Evolutionary conservation across 2,888 invertebrate genomes (phyloP).

Genomic region (Athalia circularis): DNA sequence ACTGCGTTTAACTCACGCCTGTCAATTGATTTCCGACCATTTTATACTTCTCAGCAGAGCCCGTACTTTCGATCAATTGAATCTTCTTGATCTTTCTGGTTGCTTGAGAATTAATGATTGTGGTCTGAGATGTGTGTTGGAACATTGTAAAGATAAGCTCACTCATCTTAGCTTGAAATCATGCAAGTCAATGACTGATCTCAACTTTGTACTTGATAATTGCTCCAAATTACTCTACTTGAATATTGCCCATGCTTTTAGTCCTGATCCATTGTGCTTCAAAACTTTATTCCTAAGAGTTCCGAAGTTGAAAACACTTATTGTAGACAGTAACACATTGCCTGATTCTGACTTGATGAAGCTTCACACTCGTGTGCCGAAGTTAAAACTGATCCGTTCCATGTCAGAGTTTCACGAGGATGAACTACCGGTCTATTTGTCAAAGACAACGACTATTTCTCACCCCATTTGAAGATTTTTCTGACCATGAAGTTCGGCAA

Average conservation of each 20-base stretch:
- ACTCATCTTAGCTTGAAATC: conserved; percentile 37
- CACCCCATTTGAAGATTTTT: background rate
- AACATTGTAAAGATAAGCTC: conserved; percentile 34
- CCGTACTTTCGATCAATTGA: conserved; percentile 10
- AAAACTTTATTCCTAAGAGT: conserved; percentile 14
- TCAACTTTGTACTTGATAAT: conserved; percentile 29
- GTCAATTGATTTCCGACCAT: conserved; percentile 31
- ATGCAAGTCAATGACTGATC: conserved; percentile 39
- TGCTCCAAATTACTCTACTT: conserved; percentile 32
- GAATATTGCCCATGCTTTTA: conserved; percentile 33
- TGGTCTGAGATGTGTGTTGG: conserved; percentile 22
- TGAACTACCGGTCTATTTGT: conserved; percentile 15
- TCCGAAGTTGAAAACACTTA: conserved; percentile 22
- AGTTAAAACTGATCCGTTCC: conserved; percentile 34
- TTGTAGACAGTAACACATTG: conserved; percentile 24
- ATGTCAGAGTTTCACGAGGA: conserved; percentile 40
- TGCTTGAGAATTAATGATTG: conserved; percentile 31
- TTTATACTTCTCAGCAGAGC: conserved; percentile 12
- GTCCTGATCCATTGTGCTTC: background rate
- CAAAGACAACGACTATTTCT: background rate
- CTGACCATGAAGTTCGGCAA: background rate
- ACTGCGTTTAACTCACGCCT: conserved; percentile 39
- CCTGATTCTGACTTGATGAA: conserved; percentile 2
- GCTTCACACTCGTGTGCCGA: conserved; percentile 12
- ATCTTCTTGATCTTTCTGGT: conserved; percentile 41